Conservation (phyloP, 2,797 vertebrate species). For the Falco berigora region DNA sequence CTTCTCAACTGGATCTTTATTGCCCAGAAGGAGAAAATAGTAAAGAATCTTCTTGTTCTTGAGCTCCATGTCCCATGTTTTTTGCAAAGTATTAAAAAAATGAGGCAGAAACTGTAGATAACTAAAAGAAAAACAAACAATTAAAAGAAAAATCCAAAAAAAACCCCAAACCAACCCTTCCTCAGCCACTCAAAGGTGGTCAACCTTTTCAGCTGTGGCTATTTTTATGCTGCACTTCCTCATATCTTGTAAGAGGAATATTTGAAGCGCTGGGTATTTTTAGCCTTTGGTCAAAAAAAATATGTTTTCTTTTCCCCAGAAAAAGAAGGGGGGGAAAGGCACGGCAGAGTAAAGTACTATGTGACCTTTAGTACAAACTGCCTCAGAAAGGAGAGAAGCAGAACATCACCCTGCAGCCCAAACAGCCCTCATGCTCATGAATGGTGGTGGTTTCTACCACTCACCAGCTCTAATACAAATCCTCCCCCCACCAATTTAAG, state of each 20-base stretch:
- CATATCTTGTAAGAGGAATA: background rate
- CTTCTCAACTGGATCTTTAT: background rate
- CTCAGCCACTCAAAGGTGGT: background rate
- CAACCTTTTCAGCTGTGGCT: background rate
- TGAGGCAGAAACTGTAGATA: background rate
- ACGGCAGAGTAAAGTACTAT: background rate
- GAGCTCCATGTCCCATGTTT: background rate
- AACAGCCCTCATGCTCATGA: background rate
- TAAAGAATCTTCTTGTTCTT: background rate
- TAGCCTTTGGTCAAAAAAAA: background rate
- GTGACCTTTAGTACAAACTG: conserved; percentile 27
- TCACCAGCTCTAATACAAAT: conserved; percentile 3
- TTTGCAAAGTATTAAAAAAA: background rate
- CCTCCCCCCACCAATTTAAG: conserved; percentile 21
- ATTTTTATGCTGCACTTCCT: conserved; percentile 50
- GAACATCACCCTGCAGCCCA: background rate
- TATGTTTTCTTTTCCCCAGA: background rate
- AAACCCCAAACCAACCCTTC: background rate
- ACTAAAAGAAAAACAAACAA: background rate
- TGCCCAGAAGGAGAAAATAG: background rate
- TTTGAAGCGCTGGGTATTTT: conserved; percentile 38
- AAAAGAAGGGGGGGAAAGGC: background rate
- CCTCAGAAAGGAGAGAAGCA: background rate
- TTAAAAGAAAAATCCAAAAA: background rate
- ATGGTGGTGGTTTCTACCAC: conserved; percentile 12